Percentiles rank a stretch among this genome's conserved stretches.
Evolutionary conservation across 2,888 invertebrate genomes (phyloP).

Genomic region (Mylabris sibirica): DNA sequence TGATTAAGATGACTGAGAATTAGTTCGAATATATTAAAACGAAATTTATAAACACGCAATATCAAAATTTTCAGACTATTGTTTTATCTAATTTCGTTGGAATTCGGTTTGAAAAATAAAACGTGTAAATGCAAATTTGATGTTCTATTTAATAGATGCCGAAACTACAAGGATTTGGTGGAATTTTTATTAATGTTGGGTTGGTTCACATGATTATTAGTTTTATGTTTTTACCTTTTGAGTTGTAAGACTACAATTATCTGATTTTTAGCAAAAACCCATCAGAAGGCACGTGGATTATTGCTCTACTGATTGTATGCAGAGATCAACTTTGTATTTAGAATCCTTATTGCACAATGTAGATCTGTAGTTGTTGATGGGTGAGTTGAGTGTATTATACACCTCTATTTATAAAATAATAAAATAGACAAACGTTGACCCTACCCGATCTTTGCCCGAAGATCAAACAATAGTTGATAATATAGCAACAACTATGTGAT

Average conservation of each 20-base stretch:
- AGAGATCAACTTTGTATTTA: no score
- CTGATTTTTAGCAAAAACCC: background rate
- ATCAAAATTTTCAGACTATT: background rate
- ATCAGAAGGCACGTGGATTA: background rate
- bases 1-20: background rate
- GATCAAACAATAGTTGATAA: conserved; percentile 19
- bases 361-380: background rate
- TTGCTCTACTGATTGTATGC: no score
- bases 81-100: background rate
- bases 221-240: no score
- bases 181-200: background rate
- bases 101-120: background rate
- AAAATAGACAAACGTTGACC: conserved; percentile 15
- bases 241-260: background rate
- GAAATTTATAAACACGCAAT: background rate
- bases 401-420: conserved; percentile 17
- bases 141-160: background rate
- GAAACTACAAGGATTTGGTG: background rate
- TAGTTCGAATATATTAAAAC: conserved; percentile 1
- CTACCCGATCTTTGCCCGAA: conserved; percentile 14
- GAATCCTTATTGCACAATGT: no score
- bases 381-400: background rate
- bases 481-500: conserved; percentile 14
- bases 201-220: background rate
- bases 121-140: conserved; percentile 2